A percentile compares a stretch with the other conserved stretches of the same genome.
These are phyloP conservation scores for Itoplectis maculator DNA, from an alignment of 2,888 invertebrate genomes.

Conservation along the genomic window DNA sequence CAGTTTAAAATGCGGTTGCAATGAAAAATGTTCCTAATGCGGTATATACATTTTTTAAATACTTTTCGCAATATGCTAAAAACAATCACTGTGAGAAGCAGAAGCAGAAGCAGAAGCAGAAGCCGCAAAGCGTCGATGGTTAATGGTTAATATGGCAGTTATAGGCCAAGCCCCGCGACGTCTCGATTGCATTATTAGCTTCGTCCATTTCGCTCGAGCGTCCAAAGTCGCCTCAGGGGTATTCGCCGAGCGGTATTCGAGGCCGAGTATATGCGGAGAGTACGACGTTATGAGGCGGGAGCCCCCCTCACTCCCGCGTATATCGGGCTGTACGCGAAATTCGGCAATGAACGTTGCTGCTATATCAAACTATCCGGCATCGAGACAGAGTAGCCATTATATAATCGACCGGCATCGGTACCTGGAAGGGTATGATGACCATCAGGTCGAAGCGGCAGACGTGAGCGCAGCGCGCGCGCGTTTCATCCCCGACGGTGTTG, in stretches of 20 bases:
- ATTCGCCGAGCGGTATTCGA: conserved; percentile 45
- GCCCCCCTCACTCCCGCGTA: too few relatives aligned
- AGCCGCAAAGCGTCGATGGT: conserved; percentile 27
- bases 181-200: conserved; percentile 66
- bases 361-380: conserved; percentile 21
- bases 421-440: conserved; percentile 30
- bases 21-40: too few relatives aligned
- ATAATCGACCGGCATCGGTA: conserved; percentile 32
- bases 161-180: conserved; percentile 9
- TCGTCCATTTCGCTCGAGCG: conserved; percentile 61
- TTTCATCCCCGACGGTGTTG: conserved; percentile 21
- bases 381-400: conserved; percentile 25
- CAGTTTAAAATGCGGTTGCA: too few relatives aligned
- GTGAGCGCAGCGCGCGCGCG: conserved; percentile 11
- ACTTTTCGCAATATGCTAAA: too few relatives aligned
- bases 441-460: not conserved
- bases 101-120: not conserved
- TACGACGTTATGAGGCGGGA: not conserved
- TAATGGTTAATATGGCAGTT: conserved; percentile 53
- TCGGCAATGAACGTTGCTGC: conserved; percentile 48
- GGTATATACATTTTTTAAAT: too few relatives aligned
- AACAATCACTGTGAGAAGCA: too few relatives aligned
- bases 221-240: conserved; percentile 56
- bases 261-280: conserved; percentile 5
- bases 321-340: conserved; percentile 47